Evolutionary conservation across 2,888 invertebrate genomes (phyloP).

Genomic region (Coecobrya sp.): DNA sequence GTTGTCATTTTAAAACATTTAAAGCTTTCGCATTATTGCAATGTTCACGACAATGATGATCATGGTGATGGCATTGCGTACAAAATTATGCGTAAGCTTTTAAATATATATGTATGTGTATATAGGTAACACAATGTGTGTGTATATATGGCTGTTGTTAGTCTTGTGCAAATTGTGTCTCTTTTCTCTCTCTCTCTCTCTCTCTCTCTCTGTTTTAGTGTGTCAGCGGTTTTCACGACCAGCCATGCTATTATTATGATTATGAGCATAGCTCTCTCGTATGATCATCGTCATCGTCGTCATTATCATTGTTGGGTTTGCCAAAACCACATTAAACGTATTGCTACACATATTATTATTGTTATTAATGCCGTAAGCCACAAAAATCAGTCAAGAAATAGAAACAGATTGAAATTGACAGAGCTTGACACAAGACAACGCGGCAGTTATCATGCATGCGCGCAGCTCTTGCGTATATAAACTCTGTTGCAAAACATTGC

Average conservation of each 20-base stretch:
- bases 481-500: no score
- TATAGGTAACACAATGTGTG: background rate
- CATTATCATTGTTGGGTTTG: constrained; percentile 21
- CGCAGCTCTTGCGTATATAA: background rate
- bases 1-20: background rate
- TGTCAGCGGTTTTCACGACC: constrained; percentile 64
- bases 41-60: background rate
- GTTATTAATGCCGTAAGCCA: constrained; percentile 41
- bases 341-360: constrained; percentile 46
- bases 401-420: constrained; percentile 50
- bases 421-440: constrained; percentile 46
- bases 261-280: constrained; percentile 23
- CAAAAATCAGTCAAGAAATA: constrained; percentile 23
- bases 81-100: constrained; percentile 58
- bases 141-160: background rate
- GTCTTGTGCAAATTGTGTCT: constrained; percentile 56
- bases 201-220: constrained; percentile 58
- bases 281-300: background rate
- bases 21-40: constrained; percentile 39
- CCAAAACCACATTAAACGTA: constrained; percentile 53
- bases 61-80: constrained; percentile 60
- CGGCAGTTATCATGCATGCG: background rate
- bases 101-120: background rate
- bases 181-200: constrained; percentile 42
- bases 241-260: constrained; percentile 54